A percentile compares a stretch with the other conserved stretches of the same genome.
Conservation (phyloP, 2,888 invertebrate species). For the Cephus rjabovi region DNA sequence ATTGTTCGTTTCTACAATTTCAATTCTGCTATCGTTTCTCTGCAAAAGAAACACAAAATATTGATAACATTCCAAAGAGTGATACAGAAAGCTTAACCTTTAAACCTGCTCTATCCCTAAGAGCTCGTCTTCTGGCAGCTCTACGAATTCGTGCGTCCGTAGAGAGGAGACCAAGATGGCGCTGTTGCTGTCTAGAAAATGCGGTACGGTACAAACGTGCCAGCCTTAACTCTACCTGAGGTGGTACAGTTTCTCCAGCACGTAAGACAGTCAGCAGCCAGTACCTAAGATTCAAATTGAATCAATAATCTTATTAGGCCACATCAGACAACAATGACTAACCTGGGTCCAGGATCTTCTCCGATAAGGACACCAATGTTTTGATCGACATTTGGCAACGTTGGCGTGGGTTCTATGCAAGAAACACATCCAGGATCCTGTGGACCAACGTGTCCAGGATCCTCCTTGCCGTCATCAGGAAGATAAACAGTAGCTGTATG, state of each 20-base stretch:
- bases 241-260: constrained; percentile 68
- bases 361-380: constrained; percentile 58
- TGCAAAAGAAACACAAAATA: background rate
- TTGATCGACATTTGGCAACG: constrained; percentile 50
- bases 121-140: constrained; percentile 33
- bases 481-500: constrained; percentile 59
- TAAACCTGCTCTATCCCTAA: constrained; percentile 16
- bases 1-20: background rate
- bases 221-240: constrained; percentile 78
- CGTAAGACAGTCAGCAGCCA: constrained; percentile 86
- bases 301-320: background rate
- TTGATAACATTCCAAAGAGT: background rate
- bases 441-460: constrained; percentile 14
- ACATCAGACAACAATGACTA: background rate
- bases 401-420: constrained; percentile 60
- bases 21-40: background rate
- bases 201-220: constrained; percentile 84
- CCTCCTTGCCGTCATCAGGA: constrained; percentile 38
- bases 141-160: constrained; percentile 62
- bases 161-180: constrained; percentile 79
- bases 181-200: constrained; percentile 85
- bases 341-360: constrained; percentile 62
- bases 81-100: background rate
- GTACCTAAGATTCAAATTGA: constrained; percentile 67
- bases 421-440: constrained; percentile 47